A percentile compares a stretch with the other conserved stretches of the same genome.
Evolutionary conservation across 2,888 invertebrate genomes (phyloP).

Genomic region (Petrolisthes manimaculis): DNA sequence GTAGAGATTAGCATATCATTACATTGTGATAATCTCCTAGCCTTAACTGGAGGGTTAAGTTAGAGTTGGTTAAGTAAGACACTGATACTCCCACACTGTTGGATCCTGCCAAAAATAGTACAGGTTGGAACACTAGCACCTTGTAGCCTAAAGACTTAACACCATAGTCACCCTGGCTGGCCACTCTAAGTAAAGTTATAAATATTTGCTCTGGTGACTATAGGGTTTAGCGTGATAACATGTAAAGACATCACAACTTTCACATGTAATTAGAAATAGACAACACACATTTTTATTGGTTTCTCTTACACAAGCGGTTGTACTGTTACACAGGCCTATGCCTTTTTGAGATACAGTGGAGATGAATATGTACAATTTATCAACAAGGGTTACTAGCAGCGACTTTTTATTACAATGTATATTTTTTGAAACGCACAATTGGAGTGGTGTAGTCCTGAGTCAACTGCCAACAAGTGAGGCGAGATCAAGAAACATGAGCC

Average conservation of each 20-base stretch:
- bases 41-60: too few species aligned
- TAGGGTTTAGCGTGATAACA: constrained; percentile 34
- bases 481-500: constrained; percentile 60
- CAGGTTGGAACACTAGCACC: constrained; percentile 52
- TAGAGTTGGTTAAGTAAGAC: background rate
- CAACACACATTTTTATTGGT: constrained; percentile 56
- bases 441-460: constrained; percentile 55
- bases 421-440: constrained; percentile 52
- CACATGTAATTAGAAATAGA: constrained; percentile 54
- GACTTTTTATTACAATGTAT: constrained; percentile 25
- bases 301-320: constrained; percentile 61
- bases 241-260: constrained; percentile 53
- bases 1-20: too few species aligned
- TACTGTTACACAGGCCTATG: constrained; percentile 60
- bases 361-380: constrained; percentile 55
- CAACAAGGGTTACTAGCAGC: constrained; percentile 56
- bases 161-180: constrained; percentile 36
- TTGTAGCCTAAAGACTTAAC: constrained; percentile 44
- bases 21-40: too few species aligned
- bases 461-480: constrained; percentile 60
- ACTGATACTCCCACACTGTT: background rate
- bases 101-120: background rate
- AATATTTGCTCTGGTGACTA: constrained; percentile 43
- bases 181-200: constrained; percentile 33
- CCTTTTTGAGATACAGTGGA: constrained; percentile 58